Evolutionary conservation across 2,888 invertebrate species (phyloP), one percentile per base, ranked within the genome.

Genomic region (Erebia aethiops): DNA sequence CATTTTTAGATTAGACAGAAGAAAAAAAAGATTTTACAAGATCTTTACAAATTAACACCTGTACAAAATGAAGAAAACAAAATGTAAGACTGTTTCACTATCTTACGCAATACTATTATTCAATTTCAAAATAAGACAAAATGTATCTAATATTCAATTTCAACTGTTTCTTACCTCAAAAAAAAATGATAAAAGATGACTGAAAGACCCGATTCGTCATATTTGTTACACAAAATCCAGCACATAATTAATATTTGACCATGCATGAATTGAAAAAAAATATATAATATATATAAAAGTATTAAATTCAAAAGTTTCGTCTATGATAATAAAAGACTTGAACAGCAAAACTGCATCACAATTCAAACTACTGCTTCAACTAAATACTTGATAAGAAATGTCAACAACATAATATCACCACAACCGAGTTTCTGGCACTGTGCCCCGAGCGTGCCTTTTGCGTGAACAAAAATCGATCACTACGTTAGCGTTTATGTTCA

Each of bases 291-390:
- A 70, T 74, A 43, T 65, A 66, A 26, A 49, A 49, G 49, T 61
- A 62, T 41, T 60, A 13, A 76, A 75, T 75, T 64, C 14, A 73
- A 76, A 67, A 67, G 18, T 67, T 61, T 72, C 71, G 71, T 76
- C 78, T 85, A 85, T 83, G 88, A 90, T 90, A 90, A 90, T 89
- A 91, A 89, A 90, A 88, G 85, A 90, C 79, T 87, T 80, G 79
- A 82, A 85, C 83, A 86, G 90, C 89, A 89, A 87, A 91, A 90
- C 88, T 87, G 91, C 89, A 91, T 91, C 90, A 90, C 89, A 92
- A 84, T 82, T 86, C 83, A 87, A 89, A 79, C 76, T 77, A 77
- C 76, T 65, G 69, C 57, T 11, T 72, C 72, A 75, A 74, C 74
- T 73, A 72, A 21, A 62, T 62, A 62, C 65, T 62, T 67, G 49